Evolutionary conservation across 2,888 invertebrate genomes (phyloP), one percentile per base, ranked within the genome.

Genomic region (Clanis bilineata): DNA sequence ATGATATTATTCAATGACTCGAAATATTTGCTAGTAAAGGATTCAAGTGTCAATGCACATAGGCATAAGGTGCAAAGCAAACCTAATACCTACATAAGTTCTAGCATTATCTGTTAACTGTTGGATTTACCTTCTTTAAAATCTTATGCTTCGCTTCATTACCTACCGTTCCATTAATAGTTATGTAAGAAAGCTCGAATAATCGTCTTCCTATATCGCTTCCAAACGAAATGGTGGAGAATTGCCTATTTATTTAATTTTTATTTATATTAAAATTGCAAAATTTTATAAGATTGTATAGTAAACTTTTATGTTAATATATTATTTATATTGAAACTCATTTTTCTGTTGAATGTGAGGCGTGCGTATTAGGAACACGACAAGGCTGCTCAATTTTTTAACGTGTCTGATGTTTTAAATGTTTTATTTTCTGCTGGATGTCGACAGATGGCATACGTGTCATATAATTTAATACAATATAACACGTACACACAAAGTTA

Each of bases 341-440:
- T 56, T 41, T 56, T 61, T 45, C 25, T 39, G 25, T 47, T 57
- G 10, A 57, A 54, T 56, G 56, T 21, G 44, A 39, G 18, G 38
- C 23, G 39, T 58, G 47, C 25, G 32, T 15, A 58, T 58, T 28
- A 22, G 47, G 45, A 59, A 57, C 60, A 59, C 38, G 58, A 57
- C 55, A 51, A 51, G 60, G 61, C 59, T 62, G 61, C 61, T 64
- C 57, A 59, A 61, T 64, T 64, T 51, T 60, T 36, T 45, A 58
- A 39, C n/a, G 32, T 38, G 25, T 43, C 10, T 41, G 21, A 39
- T 43, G 18, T 43, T 32, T 32, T 51, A 15, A 47, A 21, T 51
- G 32, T 51, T 44, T 44, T 23, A 44, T 44, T 44, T 23, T 4
- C 28, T 51, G 15, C 4, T 51, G 18, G 28, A 15, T 32, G 18